These are phyloP conservation scores for Lasioglossum leucozonium DNA, from an alignment of 2,888 invertebrate genomes.

Conservation along the genomic window DNA sequence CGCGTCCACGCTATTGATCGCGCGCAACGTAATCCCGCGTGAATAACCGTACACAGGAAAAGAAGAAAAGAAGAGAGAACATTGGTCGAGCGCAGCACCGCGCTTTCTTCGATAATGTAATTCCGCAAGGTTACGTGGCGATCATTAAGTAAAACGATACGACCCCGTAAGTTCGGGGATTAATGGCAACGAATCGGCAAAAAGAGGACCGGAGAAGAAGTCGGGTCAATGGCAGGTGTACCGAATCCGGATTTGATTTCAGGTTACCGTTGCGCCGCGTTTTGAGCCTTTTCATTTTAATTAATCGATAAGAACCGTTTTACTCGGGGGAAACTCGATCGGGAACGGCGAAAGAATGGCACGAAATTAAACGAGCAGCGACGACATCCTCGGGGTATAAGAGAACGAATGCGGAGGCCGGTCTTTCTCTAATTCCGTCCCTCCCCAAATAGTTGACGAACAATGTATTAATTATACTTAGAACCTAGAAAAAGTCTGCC, in stretches of 20 bases:
- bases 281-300: constrained; percentile 36
- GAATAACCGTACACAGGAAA: constrained; percentile 31
- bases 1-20: constrained; percentile 38
- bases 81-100: background rate
- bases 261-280: constrained; percentile 1
- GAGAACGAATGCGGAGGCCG: background rate
- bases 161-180: background rate
- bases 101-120: constrained; percentile 27
- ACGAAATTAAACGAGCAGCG: constrained; percentile 8
- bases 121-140: constrained; percentile 3
- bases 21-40: constrained; percentile 36
- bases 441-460: background rate
- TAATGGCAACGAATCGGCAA: constrained; percentile 10
- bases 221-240: constrained; percentile 13
- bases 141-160: constrained; percentile 19
- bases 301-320: constrained; percentile 37
- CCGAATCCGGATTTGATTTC: constrained; percentile 11
- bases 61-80: constrained; percentile 8
- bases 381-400: background rate
- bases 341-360: constrained; percentile 11
- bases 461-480: no score
- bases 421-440: background rate
- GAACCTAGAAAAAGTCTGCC: no score
- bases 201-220: background rate
- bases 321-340: constrained; percentile 22